phyloP scores from a whole-genome alignment of 2,113 vertebrate species.

The Myotis lucifugus region DNA sequence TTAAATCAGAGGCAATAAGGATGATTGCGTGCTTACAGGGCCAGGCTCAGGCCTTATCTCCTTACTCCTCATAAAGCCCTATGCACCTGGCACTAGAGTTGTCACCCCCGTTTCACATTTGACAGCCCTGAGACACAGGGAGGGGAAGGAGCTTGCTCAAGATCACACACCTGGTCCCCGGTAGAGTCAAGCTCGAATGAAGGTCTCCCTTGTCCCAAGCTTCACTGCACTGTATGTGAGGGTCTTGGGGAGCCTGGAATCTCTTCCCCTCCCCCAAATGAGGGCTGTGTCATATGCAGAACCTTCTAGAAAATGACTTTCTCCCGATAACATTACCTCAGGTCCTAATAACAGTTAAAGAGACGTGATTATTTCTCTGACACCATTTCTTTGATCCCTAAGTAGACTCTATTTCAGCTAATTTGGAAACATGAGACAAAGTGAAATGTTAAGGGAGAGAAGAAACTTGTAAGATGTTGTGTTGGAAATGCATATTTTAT shows the following conservation, averaged over 20 bases:
- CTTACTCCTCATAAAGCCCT: neutral
- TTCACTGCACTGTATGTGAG: neutral
- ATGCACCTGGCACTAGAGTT: fast-evolving
- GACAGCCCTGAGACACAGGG: neutral
- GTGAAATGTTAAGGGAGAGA: constrained; percentile 28
- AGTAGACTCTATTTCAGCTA: constrained; percentile 53
- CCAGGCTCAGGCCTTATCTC: neutral
- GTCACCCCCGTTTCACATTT: neutral
- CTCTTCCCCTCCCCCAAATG: neutral
- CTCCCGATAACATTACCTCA: neutral
- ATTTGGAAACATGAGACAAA: constrained; percentile 45
- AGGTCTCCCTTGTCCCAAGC: no score
- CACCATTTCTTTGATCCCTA: constrained; percentile 48
- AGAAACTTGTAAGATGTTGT: neutral
- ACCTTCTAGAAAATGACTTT: constrained; percentile 25
- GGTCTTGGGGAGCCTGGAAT: neutral
- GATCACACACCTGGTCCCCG: neutral
- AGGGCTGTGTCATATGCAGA: neutral
- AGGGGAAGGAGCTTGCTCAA: neutral
- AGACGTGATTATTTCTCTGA: constrained; percentile 5
- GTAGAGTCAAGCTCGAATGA: neutral
- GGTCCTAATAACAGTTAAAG: neutral
- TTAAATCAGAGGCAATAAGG: neutral
- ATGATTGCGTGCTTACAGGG: fast-evolving
- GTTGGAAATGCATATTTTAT: constrained; percentile 36